Conservation (phyloP, 2,797 vertebrate genomes). For the Pampus argenteus region DNA sequence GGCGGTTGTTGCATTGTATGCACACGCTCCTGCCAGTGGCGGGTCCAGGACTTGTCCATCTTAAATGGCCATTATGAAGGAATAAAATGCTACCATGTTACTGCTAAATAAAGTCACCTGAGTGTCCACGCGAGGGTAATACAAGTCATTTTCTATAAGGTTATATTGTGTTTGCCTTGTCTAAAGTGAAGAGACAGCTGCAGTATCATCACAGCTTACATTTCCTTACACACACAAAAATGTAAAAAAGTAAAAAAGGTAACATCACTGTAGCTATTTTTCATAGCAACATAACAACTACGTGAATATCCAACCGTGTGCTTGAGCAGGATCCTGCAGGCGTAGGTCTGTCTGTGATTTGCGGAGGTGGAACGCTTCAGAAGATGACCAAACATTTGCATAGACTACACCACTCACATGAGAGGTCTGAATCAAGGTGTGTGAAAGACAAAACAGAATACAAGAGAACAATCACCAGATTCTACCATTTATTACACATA, state of each 20-base stretch:
- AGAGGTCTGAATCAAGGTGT: background rate
- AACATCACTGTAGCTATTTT: too few relatives aligned
- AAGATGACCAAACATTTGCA: too few relatives aligned
- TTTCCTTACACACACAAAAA: too few relatives aligned
- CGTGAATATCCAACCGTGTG: background rate
- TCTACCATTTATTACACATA: slow-evolving; percentile 99
- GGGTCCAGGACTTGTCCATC: slow-evolving; percentile 58
- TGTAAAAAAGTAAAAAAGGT: too few relatives aligned
- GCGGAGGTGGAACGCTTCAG: too few relatives aligned
- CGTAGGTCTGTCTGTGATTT: background rate
- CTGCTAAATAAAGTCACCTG: slow-evolving; percentile 67
- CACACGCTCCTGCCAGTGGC: slow-evolving; percentile 42
- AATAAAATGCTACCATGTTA: slow-evolving; percentile 54
- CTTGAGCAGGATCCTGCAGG: background rate
- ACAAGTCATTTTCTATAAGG: slow-evolving; percentile 52
- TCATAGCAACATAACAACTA: too few relatives aligned
- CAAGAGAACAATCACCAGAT: slow-evolving; percentile 82
- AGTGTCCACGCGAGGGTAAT: slow-evolving; percentile 42
- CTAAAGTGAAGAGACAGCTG: slow-evolving; percentile 43
- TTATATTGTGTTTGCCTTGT: slow-evolving; percentile 25
- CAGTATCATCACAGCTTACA: too few relatives aligned
- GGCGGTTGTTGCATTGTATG: slow-evolving; percentile 13
- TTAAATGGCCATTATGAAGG: slow-evolving; percentile 59
- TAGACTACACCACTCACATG: too few relatives aligned
- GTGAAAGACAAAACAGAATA: slow-evolving; percentile 6